Base-by-base conservation (phyloP, 2,888 invertebrate species). In the Oscheius sp. region DNA sequence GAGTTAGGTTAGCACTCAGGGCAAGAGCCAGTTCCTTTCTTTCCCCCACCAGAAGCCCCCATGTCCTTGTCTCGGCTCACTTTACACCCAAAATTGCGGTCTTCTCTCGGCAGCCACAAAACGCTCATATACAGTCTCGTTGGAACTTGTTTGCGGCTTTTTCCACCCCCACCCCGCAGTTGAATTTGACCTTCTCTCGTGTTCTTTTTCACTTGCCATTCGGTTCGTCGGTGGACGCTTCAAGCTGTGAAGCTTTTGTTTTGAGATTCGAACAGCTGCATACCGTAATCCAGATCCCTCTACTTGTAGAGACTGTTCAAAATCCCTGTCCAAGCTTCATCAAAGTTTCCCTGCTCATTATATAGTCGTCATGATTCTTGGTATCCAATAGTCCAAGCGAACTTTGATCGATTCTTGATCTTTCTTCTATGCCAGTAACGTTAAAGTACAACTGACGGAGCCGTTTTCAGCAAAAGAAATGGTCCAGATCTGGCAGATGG, bases 401-500 rank as follows among this genome's bases (percentile, higher is more conserved):
- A 21, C 21, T 21, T 21, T 21, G 21, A 21, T 21, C 21, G 21
- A 21, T 21, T 21, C 21, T 21, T 21, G 21, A 21, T 21, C 21
- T 21, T 21, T 21, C 21, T 21, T 21, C 21, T 21, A 21, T 21
- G 21, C 21, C 21, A 21, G 21, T 21, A 21, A 21, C 21, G 21
- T 21, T 21, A 21, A 21, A 21, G 21, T 21, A 21, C 21, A 21
- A 21, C 21, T 21, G 21, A 21, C 21, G 21, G 21, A 21, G 21
- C 21, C 21, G 21, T 21, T 21, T 21, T 21, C 21, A 21, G 58
- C 53, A 7, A 3, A 9, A 60, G 80, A 79, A 70, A 96, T 96
- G 96, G 95, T 96, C 33, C 92, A 93, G 86, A 93, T 93, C 21
- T 96, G 96, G 96, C 95, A 93, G 87, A 96, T 96, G 94, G 93